Conservation (phyloP, 2,797 vertebrate species). For the Enteromius paludinosus region DNA sequence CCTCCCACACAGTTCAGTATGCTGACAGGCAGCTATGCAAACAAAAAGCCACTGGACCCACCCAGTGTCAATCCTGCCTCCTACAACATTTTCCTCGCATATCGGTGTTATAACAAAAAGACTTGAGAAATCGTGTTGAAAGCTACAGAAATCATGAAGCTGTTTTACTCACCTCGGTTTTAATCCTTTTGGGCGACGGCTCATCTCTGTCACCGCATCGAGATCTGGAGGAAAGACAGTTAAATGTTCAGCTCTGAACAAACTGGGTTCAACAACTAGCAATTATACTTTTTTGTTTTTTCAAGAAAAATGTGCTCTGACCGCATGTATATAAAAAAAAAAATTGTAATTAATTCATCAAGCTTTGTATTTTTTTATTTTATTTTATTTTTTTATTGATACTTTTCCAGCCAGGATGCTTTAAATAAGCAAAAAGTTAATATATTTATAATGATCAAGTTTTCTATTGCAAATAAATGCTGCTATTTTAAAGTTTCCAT, state of each 20-base stretch:
- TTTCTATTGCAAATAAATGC: neutral
- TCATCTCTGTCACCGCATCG: constrained; percentile 95
- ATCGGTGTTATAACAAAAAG: constrained; percentile 35
- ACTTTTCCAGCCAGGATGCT: neutral
- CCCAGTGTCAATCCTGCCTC: constrained; percentile 55
- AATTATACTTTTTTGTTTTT: neutral
- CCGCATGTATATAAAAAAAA: neutral
- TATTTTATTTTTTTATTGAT: neutral
- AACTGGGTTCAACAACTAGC: neutral
- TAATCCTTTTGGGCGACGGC: constrained; percentile 95
- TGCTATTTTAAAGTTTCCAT: neutral
- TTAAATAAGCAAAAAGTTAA: neutral
- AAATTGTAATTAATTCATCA: no score
- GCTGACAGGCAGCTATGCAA: constrained; percentile 64
- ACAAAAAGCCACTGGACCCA: constrained; percentile 61
- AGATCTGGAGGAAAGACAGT: constrained; percentile 78
- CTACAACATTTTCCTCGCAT: constrained; percentile 50
- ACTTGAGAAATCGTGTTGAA: neutral
- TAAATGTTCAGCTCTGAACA: neutral
- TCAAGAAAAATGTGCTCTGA: neutral
- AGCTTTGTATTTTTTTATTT: neutral
- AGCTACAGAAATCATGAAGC: constrained; percentile 1
- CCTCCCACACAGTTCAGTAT: constrained; percentile 53
- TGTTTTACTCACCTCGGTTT: constrained; percentile 87
- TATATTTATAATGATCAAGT: neutral